Base-by-base conservation (phyloP, 37 sponge, comb jelly and placozoan genomes). In the Aplysina aerophoba region DNA sequence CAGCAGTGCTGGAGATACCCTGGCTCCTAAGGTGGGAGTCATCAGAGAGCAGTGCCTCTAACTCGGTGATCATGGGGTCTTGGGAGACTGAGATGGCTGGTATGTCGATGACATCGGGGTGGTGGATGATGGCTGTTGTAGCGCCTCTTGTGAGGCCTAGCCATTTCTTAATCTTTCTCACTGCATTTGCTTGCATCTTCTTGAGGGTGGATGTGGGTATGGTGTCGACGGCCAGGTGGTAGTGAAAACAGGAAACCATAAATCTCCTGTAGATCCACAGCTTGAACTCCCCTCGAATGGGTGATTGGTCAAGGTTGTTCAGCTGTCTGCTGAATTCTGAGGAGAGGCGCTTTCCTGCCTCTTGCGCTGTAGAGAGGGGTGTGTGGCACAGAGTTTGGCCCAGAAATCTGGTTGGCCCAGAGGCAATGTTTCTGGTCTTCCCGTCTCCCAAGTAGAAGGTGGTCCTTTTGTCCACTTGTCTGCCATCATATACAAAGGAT, bases 261-360 rank as follows among this genome's bases (percentile, higher is more conserved):
- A 50, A 84, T 15, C 24, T 54, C 41, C 50, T 84, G 40, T 66
- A 84, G 25, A 68, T 66, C 71, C 72, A 66, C 21, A 67, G 24
- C 30, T 84, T 69, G 55, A 50, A 84, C 56, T 68, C 84, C 21
- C 84, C 84, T 28, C 84, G 37, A 31, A 84, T 84, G 6, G 84
- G 84, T 53, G 73, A 27, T n/a, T 65, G 19, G 67, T 84, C 84
- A 16, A 84, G 66, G 27, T 6, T 25, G 15, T 40, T 61, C 31
- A 82, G 36, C 4, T 63, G 65, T 16, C 20, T 21, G 41, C 4
- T 27, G 34, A 84, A 24, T 41, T 84, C 68, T 5, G 50, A 54
- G 35, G 15, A 4, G 3, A 84, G 11, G n/a, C 39, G 41, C 24
- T 55, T 57, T 27, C 22, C 34, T 4, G 84, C 53, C 19, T 59